Conservation (phyloP, 2,797 vertebrate genomes). For the Rhinophrynus dorsalis region DNA sequence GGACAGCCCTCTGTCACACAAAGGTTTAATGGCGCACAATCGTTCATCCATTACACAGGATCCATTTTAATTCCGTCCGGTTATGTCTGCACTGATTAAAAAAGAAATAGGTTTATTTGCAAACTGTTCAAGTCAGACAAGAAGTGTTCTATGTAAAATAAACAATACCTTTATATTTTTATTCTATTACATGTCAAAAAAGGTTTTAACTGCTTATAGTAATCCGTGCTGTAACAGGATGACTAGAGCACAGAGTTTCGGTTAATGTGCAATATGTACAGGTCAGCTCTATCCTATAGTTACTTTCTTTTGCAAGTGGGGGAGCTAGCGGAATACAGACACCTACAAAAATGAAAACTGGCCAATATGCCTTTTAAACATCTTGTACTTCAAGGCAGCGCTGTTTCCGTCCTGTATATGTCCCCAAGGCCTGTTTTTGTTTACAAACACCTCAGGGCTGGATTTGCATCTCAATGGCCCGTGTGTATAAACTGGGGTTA, state of each 20-base stretch:
- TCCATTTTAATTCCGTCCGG: conserved; percentile 2
- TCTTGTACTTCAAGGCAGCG: too few species aligned
- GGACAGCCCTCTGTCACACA: too few species aligned
- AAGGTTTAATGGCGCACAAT: too few species aligned
- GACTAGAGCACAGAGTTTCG: neutral
- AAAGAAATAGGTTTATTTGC: neutral
- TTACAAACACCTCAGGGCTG: too few species aligned
- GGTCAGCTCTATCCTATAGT: neutral
- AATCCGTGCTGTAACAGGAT: neutral
- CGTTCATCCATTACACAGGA: too few species aligned
- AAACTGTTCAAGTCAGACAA: neutral
- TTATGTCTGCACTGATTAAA: neutral
- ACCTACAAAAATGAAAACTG: too few species aligned
- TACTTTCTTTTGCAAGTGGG: neutral
- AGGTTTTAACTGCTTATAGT: neutral
- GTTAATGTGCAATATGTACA: conserved; percentile 41
- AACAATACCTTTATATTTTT: neutral
- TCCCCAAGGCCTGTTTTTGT: too few species aligned
- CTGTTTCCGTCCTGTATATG: too few species aligned
- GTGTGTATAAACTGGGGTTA: too few species aligned
- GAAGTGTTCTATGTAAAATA: neutral
- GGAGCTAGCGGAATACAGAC: too few species aligned
- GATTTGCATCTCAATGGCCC: too few species aligned
- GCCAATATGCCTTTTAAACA: too few species aligned
- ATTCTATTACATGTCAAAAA: neutral